A percentile compares a stretch with the other conserved stretches of the same genome.
Conservation (phyloP, 2,888 invertebrate species). For the Orthonychiurus folsomi region DNA sequence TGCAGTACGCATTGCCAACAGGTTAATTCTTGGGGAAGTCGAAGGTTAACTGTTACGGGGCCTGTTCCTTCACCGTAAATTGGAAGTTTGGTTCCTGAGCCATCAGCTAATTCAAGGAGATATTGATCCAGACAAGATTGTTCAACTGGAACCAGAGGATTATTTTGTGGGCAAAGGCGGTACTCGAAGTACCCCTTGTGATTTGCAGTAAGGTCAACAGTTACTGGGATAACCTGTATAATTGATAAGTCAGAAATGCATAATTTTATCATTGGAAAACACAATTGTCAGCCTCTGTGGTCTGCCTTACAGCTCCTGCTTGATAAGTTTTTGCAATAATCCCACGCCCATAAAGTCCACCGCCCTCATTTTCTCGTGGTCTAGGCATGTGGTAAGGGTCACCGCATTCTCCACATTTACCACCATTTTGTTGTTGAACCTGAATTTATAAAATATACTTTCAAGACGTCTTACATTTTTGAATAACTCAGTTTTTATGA, state of each 20-base stretch:
- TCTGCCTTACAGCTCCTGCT: conserved; percentile 18
- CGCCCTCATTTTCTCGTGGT: conserved; percentile 42
- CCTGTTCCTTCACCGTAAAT: conserved; percentile 9
- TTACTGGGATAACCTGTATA: conserved; percentile 17
- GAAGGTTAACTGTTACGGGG: conserved; percentile 20
- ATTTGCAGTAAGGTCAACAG: conserved; percentile 30
- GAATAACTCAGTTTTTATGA: neutral
- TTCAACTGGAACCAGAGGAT: conserved; percentile 37
- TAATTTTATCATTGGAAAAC: neutral
- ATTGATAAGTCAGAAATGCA: no score
- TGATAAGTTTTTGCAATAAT: conserved; percentile 40
- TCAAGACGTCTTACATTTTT: neutral
- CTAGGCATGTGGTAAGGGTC: conserved; percentile 42
- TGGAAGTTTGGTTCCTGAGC: conserved; percentile 5
- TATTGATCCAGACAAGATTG: conserved; percentile 42
- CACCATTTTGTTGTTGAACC: conserved; percentile 39
- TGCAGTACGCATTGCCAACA: conserved; percentile 43
- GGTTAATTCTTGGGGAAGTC: conserved; percentile 40
- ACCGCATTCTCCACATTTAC: conserved; percentile 47
- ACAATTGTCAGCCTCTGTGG: neutral
- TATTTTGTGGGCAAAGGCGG: conserved; percentile 42
- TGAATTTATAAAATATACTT: conserved; percentile 15
- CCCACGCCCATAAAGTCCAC: conserved; percentile 41
- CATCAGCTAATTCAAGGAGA: conserved; percentile 40
- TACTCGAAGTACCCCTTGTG: conserved; percentile 38